Base-by-base conservation (phyloP, 92 coral and sea anemone genomes). In the Phenganax marumi region DNA sequence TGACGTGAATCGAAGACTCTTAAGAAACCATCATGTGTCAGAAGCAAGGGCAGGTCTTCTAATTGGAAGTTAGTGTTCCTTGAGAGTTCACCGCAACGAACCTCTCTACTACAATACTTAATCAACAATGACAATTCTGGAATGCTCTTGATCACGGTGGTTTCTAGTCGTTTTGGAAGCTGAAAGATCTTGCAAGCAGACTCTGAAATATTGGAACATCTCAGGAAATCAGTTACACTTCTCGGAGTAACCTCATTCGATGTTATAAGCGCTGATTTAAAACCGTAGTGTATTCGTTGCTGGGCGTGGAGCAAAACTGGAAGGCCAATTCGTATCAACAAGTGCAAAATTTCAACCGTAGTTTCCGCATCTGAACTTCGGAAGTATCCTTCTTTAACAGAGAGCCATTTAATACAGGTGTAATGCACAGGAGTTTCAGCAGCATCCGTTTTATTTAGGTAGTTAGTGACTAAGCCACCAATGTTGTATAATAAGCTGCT, bases 21-120 rank as follows among this genome's bases (percentile, higher is more conserved):
- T n/a, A 94, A 86, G 12, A 86, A 89, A 17, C 88, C 91, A 52
- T 94, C 98, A 52, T 91, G 93, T 10, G 98, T 94, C 33, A 94
- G 76, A 43, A 94, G 89, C 12, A 94, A 84, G 8, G 98, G 98
- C 43, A 94, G 87, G 23, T 93, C 98, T 79, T 92, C 77, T 13
- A 94, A 86, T 25, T 66, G 33, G 43, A 33, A 33, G 43, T 33
- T 33, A 33, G 43, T 33, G 3, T 33, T 33, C 43, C 5, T 33
- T 5, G 43, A 33, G 43, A 33, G 43, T 12, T 33, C 12, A 12
- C 72, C 72, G 6, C 23, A 66, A 25, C n/a, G 18, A 6, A 25
- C 72, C 12, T 66, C 0, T 25, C 16, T 17, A 33, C 50, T 25
- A 33, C 72, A 66, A 14, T 66, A 66, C n/a, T 33, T 18, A 12